phyloP scores from a whole-genome alignment of 2,797 vertebrate species.

The Gymnoscopelus microlampas region DNA sequence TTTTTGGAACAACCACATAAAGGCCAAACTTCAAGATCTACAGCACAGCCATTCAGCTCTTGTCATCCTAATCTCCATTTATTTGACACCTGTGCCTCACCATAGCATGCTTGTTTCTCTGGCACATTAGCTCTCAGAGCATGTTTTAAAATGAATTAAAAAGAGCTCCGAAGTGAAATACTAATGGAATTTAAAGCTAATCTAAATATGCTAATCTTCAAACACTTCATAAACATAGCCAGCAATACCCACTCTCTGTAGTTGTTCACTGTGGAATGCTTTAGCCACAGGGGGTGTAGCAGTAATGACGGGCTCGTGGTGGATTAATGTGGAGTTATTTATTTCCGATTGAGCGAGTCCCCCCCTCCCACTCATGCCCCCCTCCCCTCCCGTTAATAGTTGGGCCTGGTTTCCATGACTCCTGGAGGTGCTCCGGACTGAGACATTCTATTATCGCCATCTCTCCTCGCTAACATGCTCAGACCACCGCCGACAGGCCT shows the following conservation, averaged over 20 bases:
- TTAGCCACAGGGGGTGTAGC: conserved; percentile 77
- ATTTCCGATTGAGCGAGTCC: conserved; percentile 73
- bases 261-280: conserved; percentile 75
- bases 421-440: conserved; percentile 49
- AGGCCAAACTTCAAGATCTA: conserved; percentile 33
- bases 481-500: conserved; percentile 82
- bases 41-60: conserved; percentile 39
- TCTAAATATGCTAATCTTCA: conserved; percentile 84
- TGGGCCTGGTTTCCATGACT: conserved; percentile 57
- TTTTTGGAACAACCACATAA: conserved; percentile 47
- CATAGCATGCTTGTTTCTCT: conserved; percentile 10
- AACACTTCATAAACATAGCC: conserved; percentile 74
- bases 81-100: conserved; percentile 55
- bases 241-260: conserved; percentile 68
- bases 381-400: conserved; percentile 29
- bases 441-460: conserved; percentile 65
- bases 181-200: conserved; percentile 83
- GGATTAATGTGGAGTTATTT: conserved; percentile 83
- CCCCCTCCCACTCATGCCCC: conserved; percentile 37
- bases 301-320: conserved; percentile 77
- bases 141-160: conserved; percentile 66
- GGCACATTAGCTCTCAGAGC: conserved; percentile 42
- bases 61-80: conserved; percentile 50
- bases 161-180: conserved; percentile 66
- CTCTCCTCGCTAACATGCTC: conserved; percentile 78